Conservation (phyloP, 2,888 invertebrate species). For the Argyresthia albistria region DNA sequence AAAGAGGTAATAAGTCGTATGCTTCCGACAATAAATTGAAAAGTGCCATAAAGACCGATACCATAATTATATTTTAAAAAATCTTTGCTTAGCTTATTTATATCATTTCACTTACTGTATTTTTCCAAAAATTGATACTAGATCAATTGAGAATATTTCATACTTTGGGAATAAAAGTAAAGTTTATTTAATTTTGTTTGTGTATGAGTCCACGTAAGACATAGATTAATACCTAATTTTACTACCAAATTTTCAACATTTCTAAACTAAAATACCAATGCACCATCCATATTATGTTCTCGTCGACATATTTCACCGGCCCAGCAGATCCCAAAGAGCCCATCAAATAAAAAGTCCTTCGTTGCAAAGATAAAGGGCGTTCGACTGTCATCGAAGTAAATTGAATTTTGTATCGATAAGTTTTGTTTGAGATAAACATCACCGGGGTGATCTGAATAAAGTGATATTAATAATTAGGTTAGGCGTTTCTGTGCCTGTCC, state of each 20-base stretch:
- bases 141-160: no score
- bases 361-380: conserved; percentile 67
- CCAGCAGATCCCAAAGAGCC: conserved; percentile 49
- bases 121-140: no score
- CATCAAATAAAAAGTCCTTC: conserved; percentile 68
- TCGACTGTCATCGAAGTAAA: conserved; percentile 57
- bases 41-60: no score
- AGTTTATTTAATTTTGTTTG: neutral
- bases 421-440: conserved; percentile 41
- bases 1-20: no score
- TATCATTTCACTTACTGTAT: no score
- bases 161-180: neutral
- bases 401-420: conserved; percentile 60
- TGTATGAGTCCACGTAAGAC: no score
- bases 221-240: no score
- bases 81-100: no score
- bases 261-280: neutral
- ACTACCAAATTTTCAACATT: neutral
- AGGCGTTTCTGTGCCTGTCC: no score
- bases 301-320: conserved; percentile 27
- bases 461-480: no score
- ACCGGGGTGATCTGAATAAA: conserved; percentile 16
- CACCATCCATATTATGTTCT: neutral
- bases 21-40: no score
- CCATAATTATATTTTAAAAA: no score